Conservation (phyloP, 2,113 vertebrate species). For the Mystacornis crossleyi region DNA sequence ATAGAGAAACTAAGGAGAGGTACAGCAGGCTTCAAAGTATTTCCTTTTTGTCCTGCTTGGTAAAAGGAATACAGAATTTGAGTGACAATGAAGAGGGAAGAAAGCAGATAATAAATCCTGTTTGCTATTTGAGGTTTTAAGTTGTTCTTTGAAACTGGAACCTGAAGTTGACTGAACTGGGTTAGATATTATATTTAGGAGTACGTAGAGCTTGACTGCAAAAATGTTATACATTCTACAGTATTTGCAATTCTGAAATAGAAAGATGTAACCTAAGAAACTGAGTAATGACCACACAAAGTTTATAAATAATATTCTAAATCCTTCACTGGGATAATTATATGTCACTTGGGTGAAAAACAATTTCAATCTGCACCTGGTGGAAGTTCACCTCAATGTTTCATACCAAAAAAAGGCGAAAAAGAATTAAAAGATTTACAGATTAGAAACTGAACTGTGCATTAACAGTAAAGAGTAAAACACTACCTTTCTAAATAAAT, state of each 20-base stretch:
- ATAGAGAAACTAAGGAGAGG: background rate
- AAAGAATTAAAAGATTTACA: background rate
- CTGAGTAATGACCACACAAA: background rate
- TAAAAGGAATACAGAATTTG: background rate
- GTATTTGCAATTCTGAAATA: background rate
- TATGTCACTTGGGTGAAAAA: background rate
- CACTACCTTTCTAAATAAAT: background rate
- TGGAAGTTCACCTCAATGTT: background rate
- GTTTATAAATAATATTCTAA: background rate
- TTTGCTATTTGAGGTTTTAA: conserved; percentile 8
- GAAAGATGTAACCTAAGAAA: background rate
- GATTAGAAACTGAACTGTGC: background rate
- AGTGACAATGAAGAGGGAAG: background rate
- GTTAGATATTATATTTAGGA: background rate
- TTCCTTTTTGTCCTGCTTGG: background rate
- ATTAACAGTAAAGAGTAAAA: background rate
- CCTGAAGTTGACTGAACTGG: conserved; percentile 5
- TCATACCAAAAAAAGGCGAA: background rate
- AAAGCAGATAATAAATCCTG: conserved; percentile 6
- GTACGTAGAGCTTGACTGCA: background rate
- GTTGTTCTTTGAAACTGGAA: conserved; percentile 15
- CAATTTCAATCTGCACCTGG: background rate
- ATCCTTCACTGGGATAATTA: background rate
- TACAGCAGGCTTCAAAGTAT: background rate
- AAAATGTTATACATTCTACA: background rate